phyloP scores from a whole-genome alignment of 2,888 invertebrate genomes.

The Microctonus aethiopoides region DNA sequence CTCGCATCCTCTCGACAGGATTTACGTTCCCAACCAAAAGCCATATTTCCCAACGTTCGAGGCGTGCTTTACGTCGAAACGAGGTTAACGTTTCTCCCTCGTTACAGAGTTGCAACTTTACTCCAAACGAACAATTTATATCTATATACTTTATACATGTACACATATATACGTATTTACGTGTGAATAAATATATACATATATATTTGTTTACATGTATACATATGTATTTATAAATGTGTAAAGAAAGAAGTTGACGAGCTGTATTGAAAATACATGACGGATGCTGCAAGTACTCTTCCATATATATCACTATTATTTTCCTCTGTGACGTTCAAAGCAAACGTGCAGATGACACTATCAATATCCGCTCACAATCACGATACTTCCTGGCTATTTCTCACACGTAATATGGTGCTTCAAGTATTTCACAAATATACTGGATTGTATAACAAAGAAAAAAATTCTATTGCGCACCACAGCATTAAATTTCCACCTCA shows the following conservation, averaged over 20 bases:
- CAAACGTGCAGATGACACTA: background rate
- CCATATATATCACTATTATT: background rate
- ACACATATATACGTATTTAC: background rate
- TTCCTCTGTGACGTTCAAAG: constrained; percentile 8
- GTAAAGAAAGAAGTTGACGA: background rate
- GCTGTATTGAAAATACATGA: background rate
- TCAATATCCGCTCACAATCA: constrained; percentile 14
- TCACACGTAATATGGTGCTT: constrained; percentile 11
- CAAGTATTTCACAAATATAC: background rate
- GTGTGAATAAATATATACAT: too few relatives aligned
- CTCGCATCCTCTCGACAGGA: constrained; percentile 15
- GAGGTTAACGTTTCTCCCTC: constrained; percentile 24
- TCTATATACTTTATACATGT: background rate
- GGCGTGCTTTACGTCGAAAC: constrained; percentile 22
- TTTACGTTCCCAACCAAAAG: constrained; percentile 25
- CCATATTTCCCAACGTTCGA: constrained; percentile 29
- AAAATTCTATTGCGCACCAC: constrained; percentile 16
- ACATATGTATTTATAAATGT: background rate
- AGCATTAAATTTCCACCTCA: constrained; percentile 22
- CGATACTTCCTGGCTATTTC: constrained; percentile 13
- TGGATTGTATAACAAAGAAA: constrained; percentile 7
- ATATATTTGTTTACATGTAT: too few relatives aligned
- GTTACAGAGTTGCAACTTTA: constrained; percentile 12
- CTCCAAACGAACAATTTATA: constrained; percentile 18
- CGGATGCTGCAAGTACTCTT: background rate